Conservation (phyloP, 2,888 invertebrate species). For the Campoplex capitator region DNA sequence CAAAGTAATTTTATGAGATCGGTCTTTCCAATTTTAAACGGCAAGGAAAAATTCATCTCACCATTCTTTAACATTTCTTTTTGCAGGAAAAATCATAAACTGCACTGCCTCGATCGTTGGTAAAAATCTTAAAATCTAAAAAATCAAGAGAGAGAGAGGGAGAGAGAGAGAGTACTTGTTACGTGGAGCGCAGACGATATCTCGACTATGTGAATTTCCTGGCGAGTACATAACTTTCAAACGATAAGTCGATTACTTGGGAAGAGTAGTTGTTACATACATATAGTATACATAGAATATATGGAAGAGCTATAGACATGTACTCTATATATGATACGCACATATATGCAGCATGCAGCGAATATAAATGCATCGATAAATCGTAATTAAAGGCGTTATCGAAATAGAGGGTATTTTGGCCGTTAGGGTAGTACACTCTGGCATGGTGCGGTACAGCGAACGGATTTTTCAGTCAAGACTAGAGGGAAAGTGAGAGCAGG, state of each 20-base stretch:
- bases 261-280: neutral
- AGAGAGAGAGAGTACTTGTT: too few species aligned
- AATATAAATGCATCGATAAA: constrained; percentile 67
- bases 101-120: too few species aligned
- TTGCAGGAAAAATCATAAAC: too few species aligned
- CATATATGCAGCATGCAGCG: too few species aligned
- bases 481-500: neutral
- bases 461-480: constrained; percentile 29
- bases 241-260: constrained; percentile 44
- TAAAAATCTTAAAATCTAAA: too few species aligned
- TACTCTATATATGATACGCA: too few species aligned
- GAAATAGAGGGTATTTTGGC: constrained; percentile 39
- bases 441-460: neutral
- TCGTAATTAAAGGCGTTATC: constrained; percentile 78
- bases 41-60: too few species aligned
- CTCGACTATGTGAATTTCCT: constrained; percentile 4
- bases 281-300: neutral
- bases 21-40: too few species aligned
- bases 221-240: constrained; percentile 13
- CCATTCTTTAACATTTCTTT: too few species aligned
- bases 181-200: neutral
- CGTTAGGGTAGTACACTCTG: constrained; percentile 22
- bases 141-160: too few species aligned
- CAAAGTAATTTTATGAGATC: too few species aligned
- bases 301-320: too few species aligned